Base-by-base conservation (phyloP, 2,888 invertebrate genomes). In the Philonicus albiceps region DNA sequence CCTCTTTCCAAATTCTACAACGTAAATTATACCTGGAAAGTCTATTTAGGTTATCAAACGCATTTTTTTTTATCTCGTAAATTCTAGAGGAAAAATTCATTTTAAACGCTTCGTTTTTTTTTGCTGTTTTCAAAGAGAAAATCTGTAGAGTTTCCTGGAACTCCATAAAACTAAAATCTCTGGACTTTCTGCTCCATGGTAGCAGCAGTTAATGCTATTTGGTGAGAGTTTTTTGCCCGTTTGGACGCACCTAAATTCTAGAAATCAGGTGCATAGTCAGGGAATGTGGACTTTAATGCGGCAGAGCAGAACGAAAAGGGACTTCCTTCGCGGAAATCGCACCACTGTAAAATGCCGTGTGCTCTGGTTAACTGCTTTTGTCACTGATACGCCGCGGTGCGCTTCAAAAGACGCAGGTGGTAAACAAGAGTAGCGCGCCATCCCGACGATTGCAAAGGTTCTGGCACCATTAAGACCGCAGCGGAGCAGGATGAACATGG, bases 321-420 rank as follows among this genome's bases (percentile, higher is more conserved):
- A 76, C 76, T 40, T 76, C 37, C 76, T 76, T 76, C 19, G 40
- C n/a, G 76, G 76, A 76, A 76, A 76, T 76, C 43, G 76, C 76
- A 19, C n/a, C 49, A 19, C 40, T 76, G 76, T 76, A 19, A 76
- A 43, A 19, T 37, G 76, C 76, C 19, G 27, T 11, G 7, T 64
- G 64, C 64, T 64, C 64, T 31, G 76, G 76, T 76, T 76, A 40
- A 76, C 22, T 76, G n/a, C 40, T 7, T 37, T 37, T 76, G n/a
- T 76, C 76, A 16, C 19, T 43, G 37, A 76, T 31, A 19, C 16
- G 43, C 22, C 13, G 76, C 40, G n/a, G 76, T 40, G n/a, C 76
- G 34, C 22, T 76, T 76, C 22, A 40, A 76, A 37, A 40, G 76
- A 22, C 37, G 40, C 40, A 11, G 76, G 40, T 76, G 76, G 40